Evolutionary conservation across 2,888 invertebrate genomes (phyloP), one percentile per base, ranked within the genome.

Genomic region (Ophion slaviceki): DNA sequence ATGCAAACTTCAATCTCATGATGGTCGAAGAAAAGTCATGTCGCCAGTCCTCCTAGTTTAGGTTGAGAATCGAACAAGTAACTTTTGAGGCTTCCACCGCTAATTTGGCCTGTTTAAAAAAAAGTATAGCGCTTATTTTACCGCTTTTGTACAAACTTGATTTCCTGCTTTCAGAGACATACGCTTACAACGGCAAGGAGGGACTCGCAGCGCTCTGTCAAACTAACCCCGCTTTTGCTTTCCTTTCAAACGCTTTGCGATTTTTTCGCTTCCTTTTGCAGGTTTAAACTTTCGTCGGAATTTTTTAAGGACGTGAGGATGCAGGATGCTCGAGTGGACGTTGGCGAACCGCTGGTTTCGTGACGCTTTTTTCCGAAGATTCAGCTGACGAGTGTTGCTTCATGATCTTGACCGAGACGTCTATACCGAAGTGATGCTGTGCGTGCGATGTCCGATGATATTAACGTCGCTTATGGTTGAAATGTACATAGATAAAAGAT

Each of bases 271-370:
- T 17, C n/a, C 71, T 77, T 80, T 72, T 62, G 36, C 85, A 82
- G 82, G 71, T 68, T 80, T 70, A 66, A 61, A 61, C 28, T 80
- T 77, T 64, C 20, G 64, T 67, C n/a, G 45, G 36, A 68, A 64
- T 83, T 80, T 62, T 24, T 24, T 62, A 59, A 45, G 24, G 20
- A 62, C 17, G 53, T 53, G 3, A 8, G 10, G 14, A 14, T 47
- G 17, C 53, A 53, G 53, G 4, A 66, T 10, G 8, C 36, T 20
- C 40, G 17, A 40, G 32, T 1, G 28, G 64, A 62, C 14, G 80
- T 78, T 86, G 91, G 92, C 90, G 91, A 91, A 84, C 90, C 91
- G 32, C 92, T 92, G 4, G 20, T 78, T 82, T 45, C 8, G 40
- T 75, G 75, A 66, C 76, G 68, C 32, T 86, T 80, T 59, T 82